Conservation (phyloP, 1,140 invertebrate species). For the Anagrus nilaparvatae region DNA sequence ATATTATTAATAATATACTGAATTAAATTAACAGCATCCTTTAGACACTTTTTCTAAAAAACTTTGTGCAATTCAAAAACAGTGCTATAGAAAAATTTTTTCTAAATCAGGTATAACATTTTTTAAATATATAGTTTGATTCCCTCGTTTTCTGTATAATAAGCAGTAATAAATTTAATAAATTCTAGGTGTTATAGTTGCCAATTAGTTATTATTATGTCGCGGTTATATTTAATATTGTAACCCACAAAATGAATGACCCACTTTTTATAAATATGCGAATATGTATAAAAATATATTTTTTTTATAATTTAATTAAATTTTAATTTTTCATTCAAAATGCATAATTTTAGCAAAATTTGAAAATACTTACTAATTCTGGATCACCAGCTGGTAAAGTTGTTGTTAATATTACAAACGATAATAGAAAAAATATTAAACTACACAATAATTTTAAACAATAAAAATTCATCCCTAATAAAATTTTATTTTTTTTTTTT, state of each 20-base stretch:
- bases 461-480: conserved; percentile 29
- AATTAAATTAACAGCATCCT: no score
- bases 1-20: no score
- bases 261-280: conserved; percentile 20
- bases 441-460: conserved; percentile 24
- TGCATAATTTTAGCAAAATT: background rate
- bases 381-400: conserved; percentile 32
- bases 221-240: conserved; percentile 2
- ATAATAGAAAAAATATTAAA: conserved; percentile 21
- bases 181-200: background rate
- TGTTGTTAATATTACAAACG: conserved; percentile 14
- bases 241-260: conserved; percentile 26
- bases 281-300: background rate
- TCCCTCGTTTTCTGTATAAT: background rate
- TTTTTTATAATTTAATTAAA: background rate
- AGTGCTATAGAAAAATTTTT: background rate
- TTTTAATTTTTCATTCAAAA: background rate
- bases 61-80: no score
- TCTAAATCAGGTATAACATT: background rate
- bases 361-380: conserved; percentile 30
- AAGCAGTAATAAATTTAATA: background rate
- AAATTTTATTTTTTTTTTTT: background rate
- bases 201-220: background rate
- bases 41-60: no score
- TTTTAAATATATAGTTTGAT: background rate